Percentiles rank a stretch among this genome's conserved stretches.
phyloP scores from a whole-genome alignment of 2,888 invertebrate species.

The Pachydiplax longipennis region DNA sequence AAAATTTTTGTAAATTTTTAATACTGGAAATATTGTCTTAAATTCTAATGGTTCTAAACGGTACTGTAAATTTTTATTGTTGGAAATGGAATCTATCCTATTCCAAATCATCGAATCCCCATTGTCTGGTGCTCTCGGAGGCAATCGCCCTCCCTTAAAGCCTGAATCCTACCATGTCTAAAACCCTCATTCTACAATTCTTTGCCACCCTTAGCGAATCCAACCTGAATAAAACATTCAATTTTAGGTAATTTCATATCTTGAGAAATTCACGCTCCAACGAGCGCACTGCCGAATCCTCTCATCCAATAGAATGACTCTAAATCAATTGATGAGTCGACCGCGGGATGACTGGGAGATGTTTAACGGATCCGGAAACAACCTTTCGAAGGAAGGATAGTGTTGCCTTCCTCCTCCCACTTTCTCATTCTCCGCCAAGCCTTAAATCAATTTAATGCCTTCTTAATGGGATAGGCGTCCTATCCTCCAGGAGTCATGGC shows the following conservation, averaged over 20 bases:
- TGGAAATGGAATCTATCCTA: no score
- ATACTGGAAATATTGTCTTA: no score
- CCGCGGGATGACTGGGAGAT: not conserved
- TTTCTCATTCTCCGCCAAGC: not conserved
- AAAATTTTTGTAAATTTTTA: no score
- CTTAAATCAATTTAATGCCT: conserved; percentile 1
- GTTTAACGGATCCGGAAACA: not conserved
- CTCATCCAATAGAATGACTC: not conserved
- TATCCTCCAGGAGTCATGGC: not conserved
- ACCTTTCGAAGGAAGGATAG: not conserved
- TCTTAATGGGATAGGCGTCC: not conserved
- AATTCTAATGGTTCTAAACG: no score
- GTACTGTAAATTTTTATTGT: no score
- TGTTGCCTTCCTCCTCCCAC: not conserved
- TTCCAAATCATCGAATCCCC: no score
- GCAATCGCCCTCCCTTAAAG: no score
- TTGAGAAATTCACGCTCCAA: not conserved
- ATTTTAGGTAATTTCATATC: not conserved
- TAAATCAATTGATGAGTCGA: not conserved
- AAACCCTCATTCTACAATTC: no score
- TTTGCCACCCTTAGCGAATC: no score
- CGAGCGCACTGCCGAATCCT: not conserved
- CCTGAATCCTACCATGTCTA: no score
- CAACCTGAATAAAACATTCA: no score
- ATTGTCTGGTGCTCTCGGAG: no score